Conservation (phyloP, 2,888 invertebrate species). For the Petrolisthes cinctipes region DNA sequence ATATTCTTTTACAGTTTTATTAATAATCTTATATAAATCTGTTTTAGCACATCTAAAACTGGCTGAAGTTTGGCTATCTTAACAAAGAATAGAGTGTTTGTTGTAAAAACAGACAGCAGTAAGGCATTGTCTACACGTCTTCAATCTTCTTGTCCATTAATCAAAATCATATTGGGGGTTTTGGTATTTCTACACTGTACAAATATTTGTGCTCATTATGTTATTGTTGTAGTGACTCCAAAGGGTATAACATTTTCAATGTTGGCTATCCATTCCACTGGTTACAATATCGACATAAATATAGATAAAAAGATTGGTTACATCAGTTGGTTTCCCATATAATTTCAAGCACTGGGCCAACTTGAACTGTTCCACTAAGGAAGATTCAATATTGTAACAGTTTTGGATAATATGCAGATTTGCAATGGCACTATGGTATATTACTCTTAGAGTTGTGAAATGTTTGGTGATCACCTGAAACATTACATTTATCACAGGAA, state of each 20-base stretch:
- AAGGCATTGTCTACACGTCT: slow-evolving; percentile 63
- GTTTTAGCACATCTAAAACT: slow-evolving; percentile 64
- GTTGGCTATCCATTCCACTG: neutral
- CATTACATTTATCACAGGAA: neutral
- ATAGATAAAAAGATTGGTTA: slow-evolving; percentile 27
- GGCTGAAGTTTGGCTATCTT: slow-evolving; percentile 62
- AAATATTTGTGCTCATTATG: slow-evolving; percentile 46
- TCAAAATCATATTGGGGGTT: slow-evolving; percentile 27
- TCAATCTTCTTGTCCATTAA: slow-evolving; percentile 45
- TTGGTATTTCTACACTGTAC: slow-evolving; percentile 29
- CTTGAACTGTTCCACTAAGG: slow-evolving; percentile 23
- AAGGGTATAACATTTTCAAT: slow-evolving; percentile 13
- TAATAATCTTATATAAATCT: slow-evolving; percentile 64
- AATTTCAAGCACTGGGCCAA: neutral
- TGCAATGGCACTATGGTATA: slow-evolving; percentile 54
- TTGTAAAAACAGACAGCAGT: slow-evolving; percentile 63
- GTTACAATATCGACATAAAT: neutral
- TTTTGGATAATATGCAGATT: slow-evolving; percentile 33
- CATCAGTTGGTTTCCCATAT: neutral
- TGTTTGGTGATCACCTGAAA: slow-evolving; percentile 12
- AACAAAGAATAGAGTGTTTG: slow-evolving; percentile 63
- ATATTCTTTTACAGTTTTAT: slow-evolving; percentile 43
- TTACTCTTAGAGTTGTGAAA: slow-evolving; percentile 19
- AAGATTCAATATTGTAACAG: slow-evolving; percentile 1
- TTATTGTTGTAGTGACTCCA: slow-evolving; percentile 41